phyloP scores from a whole-genome alignment of 2,113 vertebrate genomes.

The Regulus satrapa region DNA sequence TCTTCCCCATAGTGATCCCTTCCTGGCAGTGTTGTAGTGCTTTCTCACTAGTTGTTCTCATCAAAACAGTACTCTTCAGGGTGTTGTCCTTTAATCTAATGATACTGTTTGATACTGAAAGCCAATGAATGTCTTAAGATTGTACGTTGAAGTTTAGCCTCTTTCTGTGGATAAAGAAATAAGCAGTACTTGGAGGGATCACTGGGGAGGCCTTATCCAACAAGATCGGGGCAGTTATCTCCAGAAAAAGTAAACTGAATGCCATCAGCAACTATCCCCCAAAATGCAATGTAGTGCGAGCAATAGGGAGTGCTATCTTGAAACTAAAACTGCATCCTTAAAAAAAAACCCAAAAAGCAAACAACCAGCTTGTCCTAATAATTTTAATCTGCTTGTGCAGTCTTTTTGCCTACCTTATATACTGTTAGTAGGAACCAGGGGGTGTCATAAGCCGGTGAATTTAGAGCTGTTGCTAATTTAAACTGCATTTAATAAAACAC shows the following conservation, averaged over 20 bases:
- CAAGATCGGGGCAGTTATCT: not conserved
- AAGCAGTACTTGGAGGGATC: not conserved
- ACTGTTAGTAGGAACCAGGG: not conserved
- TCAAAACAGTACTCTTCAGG: not conserved
- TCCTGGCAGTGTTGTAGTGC: not conserved
- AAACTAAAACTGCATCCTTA: not conserved
- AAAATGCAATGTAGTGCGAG: not conserved
- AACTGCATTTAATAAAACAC: constrained; percentile 53
- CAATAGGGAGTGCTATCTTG: not conserved
- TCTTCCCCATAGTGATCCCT: not conserved
- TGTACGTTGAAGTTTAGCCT: not conserved
- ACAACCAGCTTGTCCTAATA: not conserved
- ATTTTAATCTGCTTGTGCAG: not conserved
- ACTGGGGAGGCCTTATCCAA: not conserved
- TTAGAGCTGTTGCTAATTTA: constrained; percentile 53
- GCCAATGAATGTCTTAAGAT: not conserved
- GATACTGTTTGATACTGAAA: not conserved
- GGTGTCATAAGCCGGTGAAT: not conserved
- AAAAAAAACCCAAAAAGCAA: not conserved
- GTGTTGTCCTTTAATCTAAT: not conserved
- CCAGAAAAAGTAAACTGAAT: not conserved
- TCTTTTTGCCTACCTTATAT: not conserved
- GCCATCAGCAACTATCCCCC: not conserved
- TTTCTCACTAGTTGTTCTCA: not conserved
- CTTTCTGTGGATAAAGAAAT: not conserved